A percentile compares a stretch with the other conserved stretches of the same genome.
Conservation (phyloP, 2,888 invertebrate species). For the Exephanes ischioxanthus region DNA sequence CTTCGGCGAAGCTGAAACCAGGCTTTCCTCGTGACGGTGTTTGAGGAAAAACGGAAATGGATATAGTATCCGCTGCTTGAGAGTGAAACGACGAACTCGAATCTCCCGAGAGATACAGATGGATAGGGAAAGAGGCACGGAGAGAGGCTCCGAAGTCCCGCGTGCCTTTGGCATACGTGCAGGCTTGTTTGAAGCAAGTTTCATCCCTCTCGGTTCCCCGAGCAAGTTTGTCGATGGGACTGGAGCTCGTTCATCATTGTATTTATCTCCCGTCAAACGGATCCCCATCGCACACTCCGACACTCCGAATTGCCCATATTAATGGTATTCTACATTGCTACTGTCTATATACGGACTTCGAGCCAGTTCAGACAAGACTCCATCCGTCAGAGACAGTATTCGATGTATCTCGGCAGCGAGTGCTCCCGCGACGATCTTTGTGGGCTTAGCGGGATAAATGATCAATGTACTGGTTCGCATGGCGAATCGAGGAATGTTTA, state of each 20-base stretch:
- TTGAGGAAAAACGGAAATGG: not conserved
- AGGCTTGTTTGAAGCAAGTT: slow-evolving; percentile 60
- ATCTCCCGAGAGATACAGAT: slow-evolving; percentile 28
- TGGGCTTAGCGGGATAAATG: too few relatives aligned
- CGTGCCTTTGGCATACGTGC: slow-evolving; percentile 52
- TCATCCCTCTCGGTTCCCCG: slow-evolving; percentile 49
- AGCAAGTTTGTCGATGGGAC: slow-evolving; percentile 64
- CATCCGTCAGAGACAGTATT: too few relatives aligned
- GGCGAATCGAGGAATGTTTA: too few relatives aligned
- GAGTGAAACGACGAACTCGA: slow-evolving; percentile 38
- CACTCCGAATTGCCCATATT: slow-evolving; percentile 4
- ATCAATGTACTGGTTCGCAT: too few relatives aligned
- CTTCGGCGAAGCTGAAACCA: not conserved
- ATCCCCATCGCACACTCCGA: slow-evolving; percentile 21
- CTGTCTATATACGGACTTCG: not conserved
- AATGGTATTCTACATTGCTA: not conserved
- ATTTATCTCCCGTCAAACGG: slow-evolving; percentile 70
- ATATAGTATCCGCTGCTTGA: slow-evolving; percentile 16
- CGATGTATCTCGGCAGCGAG: too few relatives aligned
- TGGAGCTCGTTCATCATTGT: slow-evolving; percentile 72
- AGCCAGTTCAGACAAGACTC: too few relatives aligned
- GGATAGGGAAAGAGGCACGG: not conserved
- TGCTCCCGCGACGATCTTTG: too few relatives aligned
- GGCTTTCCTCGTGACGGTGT: not conserved
- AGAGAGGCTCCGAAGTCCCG: not conserved